Conservation (phyloP, 2,113 vertebrate genomes). For the Dromiciops gliroides region DNA sequence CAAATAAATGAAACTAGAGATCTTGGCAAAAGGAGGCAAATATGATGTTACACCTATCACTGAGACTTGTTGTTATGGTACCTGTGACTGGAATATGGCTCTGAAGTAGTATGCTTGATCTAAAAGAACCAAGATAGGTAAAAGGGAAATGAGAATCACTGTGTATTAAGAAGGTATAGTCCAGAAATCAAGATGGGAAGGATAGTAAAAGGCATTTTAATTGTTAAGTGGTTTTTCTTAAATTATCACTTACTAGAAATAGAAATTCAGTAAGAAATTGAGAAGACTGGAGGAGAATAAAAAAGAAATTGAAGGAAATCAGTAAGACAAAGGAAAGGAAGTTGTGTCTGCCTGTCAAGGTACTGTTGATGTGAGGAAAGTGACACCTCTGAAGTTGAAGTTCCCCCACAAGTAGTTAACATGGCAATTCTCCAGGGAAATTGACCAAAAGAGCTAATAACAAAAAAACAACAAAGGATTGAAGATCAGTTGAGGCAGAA, state of each 20-base stretch:
- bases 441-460: not conserved
- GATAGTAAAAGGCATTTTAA: not conserved
- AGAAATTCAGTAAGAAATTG: not conserved
- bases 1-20: not conserved
- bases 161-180: not conserved
- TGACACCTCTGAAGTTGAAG: not conserved
- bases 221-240: conserved; percentile 57
- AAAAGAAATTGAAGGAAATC: not conserved
- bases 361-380: not conserved
- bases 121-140: not conserved
- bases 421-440: not conserved
- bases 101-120: not conserved
- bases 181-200: not conserved
- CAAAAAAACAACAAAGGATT: not conserved
- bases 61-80: too few species aligned
- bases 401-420: not conserved
- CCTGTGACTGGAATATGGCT: not conserved
- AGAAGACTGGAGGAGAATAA: not conserved
- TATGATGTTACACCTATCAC: too few species aligned
- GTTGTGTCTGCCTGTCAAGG: not conserved
- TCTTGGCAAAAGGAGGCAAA: not conserved
- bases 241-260: conserved; percentile 35
- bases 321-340: not conserved
- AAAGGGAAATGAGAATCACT: not conserved
- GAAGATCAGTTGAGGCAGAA: not conserved